These are phyloP conservation scores for Clepsis dumicolana DNA, from an alignment of 2,888 invertebrate genomes.

Conservation along the genomic window DNA sequence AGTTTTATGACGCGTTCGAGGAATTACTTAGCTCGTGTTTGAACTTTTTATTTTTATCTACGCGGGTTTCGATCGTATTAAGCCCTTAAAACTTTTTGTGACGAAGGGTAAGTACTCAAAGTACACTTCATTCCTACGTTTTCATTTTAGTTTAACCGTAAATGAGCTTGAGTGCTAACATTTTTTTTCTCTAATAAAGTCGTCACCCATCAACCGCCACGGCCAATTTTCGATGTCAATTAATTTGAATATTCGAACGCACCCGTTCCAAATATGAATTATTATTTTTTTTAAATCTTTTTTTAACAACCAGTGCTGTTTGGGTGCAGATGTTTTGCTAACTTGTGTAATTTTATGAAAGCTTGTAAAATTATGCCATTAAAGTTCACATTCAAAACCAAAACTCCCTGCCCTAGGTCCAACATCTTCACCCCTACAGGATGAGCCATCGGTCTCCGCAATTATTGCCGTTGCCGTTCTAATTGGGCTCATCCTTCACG, in stretches of 20 bases:
- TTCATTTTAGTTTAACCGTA: too few species aligned
- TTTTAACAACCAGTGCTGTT: slow-evolving; percentile 4
- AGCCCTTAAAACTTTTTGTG: not conserved
- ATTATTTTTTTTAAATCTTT: slow-evolving; percentile 9
- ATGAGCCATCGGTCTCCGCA: slow-evolving; percentile 60
- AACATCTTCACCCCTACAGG: slow-evolving; percentile 45
- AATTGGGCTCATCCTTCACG: slow-evolving; percentile 57
- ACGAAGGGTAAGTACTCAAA: too few species aligned
- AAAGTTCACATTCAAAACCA: not conserved
- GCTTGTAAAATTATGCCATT: too few species aligned
- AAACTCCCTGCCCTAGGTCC: not conserved
- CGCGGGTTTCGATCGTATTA: not conserved
- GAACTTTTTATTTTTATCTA: slow-evolving; percentile 13
- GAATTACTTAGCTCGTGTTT: slow-evolving; percentile 25
- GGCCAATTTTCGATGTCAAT: not conserved
- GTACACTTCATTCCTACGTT: too few species aligned
- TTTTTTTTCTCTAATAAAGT: slow-evolving; percentile 16
- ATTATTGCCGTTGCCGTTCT: slow-evolving; percentile 52
- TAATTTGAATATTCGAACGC: slow-evolving; percentile 52
- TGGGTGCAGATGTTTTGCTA: slow-evolving; percentile 3
- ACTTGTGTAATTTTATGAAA: too few species aligned
- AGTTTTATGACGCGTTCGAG: slow-evolving; percentile 36
- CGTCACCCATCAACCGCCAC: slow-evolving; percentile 48
- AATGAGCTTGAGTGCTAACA: not conserved
- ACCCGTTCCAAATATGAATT: slow-evolving; percentile 12